A percentile compares a stretch with the other conserved stretches of the same genome.
Evolutionary conservation across 2,113 vertebrate genomes (phyloP).

Genomic region (Poecilia latipinna): DNA sequence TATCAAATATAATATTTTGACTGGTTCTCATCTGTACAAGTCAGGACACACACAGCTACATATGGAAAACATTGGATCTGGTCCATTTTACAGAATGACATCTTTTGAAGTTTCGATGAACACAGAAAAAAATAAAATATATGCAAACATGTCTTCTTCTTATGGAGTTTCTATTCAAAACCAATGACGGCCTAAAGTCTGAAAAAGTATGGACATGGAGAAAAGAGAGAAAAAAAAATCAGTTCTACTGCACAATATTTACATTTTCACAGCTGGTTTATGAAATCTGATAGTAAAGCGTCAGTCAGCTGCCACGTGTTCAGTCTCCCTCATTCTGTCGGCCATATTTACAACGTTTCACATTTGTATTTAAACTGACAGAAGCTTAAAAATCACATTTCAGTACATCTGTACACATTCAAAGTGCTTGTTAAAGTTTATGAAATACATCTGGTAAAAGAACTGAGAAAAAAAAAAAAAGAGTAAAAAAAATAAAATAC

Average conservation of each 20-base stretch:
- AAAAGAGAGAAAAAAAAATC: not conserved
- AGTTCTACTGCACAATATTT: conserved; percentile 34
- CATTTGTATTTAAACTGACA: not conserved
- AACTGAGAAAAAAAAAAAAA: conserved; percentile 2
- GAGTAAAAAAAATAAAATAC: not conserved
- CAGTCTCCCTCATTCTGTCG: conserved; percentile 15
- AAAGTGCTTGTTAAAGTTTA: conserved; percentile 34
- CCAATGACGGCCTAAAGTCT: not conserved
- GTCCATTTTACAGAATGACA: not conserved
- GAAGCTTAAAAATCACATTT: not conserved
- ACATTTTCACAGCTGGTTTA: conserved; percentile 38
- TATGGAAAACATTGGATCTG: not conserved
- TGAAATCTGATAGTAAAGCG: conserved; percentile 8
- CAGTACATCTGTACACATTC: conserved; percentile 10
- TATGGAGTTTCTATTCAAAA: not conserved
- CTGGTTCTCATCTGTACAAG: not conserved
- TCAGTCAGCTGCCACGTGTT: not conserved
- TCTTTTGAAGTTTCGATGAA: not conserved
- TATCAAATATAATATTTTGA: not conserved
- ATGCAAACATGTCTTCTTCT: not conserved
- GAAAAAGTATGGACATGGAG: not conserved
- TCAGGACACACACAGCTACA: not conserved
- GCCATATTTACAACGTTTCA: not conserved
- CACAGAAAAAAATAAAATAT: conserved; percentile 5
- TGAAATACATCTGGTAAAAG: not conserved